Conservation (phyloP, 53 echinoderm and acorn worm genomes). For the Crossaster papposus region DNA sequence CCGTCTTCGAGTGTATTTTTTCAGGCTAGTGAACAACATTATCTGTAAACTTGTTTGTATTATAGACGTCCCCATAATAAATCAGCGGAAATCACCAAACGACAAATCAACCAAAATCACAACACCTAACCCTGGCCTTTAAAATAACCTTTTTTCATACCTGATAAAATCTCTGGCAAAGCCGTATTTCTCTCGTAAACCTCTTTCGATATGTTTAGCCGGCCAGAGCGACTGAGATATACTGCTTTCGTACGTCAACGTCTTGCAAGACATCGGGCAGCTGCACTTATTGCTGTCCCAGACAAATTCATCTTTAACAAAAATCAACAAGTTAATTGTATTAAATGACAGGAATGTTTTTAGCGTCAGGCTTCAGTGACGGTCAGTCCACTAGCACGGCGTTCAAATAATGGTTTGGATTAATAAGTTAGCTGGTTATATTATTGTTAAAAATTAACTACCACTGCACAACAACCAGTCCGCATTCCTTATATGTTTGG, state of each 20-base stretch:
- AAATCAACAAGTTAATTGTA: not conserved
- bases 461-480: too few species aligned
- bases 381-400: not conserved
- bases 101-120: not conserved
- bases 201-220: not conserved
- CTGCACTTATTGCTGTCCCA: not conserved
- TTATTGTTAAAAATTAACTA: too few species aligned
- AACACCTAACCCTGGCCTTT: not conserved
- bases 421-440: too few species aligned
- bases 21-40: too few species aligned
- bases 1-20: too few species aligned
- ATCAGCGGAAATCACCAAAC: not conserved
- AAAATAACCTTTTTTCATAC: not conserved
- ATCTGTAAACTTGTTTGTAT: too few species aligned
- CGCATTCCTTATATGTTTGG: too few species aligned
- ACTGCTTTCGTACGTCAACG: not conserved
- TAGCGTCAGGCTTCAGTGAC: too few species aligned
- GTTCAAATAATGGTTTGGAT: too few species aligned
- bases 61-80: too few species aligned
- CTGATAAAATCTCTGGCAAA: not conserved
- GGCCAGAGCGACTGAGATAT: constrained; percentile 21
- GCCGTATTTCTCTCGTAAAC: not conserved
- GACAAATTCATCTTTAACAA: not conserved
- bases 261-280: constrained; percentile 32
- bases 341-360: too few species aligned